phyloP scores from a whole-genome alignment of 2,113 vertebrate genomes.

The Oreochromis niloticus region DNA sequence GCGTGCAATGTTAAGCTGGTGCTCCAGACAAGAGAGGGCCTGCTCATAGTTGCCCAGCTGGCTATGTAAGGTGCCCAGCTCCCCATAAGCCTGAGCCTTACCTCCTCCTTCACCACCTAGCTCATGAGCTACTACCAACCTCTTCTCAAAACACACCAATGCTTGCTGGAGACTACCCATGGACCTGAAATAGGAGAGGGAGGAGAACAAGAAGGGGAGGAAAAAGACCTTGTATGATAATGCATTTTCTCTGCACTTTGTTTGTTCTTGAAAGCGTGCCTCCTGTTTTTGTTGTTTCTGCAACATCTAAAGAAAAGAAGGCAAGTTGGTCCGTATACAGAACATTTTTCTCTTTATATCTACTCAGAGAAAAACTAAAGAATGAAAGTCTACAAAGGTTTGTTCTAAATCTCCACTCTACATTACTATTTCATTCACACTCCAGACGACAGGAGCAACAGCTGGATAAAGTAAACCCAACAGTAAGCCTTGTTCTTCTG shows the following conservation, averaged over 20 bases:
- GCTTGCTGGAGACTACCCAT: constrained; percentile 93
- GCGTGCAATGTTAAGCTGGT: constrained; percentile 87
- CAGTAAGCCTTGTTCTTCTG: not conserved
- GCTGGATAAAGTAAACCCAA: constrained; percentile 5
- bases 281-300: not conserved
- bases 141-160: constrained; percentile 95
- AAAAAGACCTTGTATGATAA: not conserved
- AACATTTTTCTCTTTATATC: not conserved
- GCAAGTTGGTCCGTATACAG: not conserved
- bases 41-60: constrained; percentile 94
- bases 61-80: constrained; percentile 92
- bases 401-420: not conserved
- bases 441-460: constrained; percentile 1
- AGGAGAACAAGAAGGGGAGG: not conserved
- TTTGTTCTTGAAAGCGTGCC: not conserved
- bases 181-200: constrained; percentile 69
- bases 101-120: constrained; percentile 86
- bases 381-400: not conserved
- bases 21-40: constrained; percentile 92
- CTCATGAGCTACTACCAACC: constrained; percentile 91
- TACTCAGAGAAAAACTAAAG: not conserved
- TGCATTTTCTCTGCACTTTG: not conserved
- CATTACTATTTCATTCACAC: not conserved
- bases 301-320: not conserved
- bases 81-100: constrained; percentile 93